Evolutionary conservation across 23 tunicate genomes (phyloP).

Genomic region (Trididemnum clinides): DNA sequence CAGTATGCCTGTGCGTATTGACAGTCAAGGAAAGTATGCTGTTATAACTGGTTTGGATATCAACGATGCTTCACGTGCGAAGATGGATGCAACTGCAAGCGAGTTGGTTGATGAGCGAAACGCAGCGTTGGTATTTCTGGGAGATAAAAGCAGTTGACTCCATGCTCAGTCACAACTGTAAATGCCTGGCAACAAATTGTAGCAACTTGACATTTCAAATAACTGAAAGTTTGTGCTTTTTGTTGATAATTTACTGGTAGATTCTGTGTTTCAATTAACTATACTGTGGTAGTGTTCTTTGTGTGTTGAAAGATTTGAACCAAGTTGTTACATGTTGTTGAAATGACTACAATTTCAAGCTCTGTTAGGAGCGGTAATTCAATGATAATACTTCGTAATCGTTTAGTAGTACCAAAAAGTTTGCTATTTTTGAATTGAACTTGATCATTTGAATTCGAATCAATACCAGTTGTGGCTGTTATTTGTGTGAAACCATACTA

Average conservation of each 20-base stretch:
- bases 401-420: too few relatives aligned
- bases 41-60: conserved; percentile 67
- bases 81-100: conserved; percentile 87
- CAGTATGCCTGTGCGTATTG: conserved; percentile 77
- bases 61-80: conserved; percentile 67
- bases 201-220: conserved; percentile 19
- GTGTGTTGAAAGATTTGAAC: not conserved
- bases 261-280: too few relatives aligned
- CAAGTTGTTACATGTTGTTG: too few relatives aligned
- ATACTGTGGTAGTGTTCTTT: not conserved
- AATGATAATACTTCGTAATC: too few relatives aligned
- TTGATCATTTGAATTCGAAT: too few relatives aligned
- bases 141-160: conserved; percentile 61
- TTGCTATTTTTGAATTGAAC: too few relatives aligned
- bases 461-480: too few relatives aligned
- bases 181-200: conserved; percentile 29
- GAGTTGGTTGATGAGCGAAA: conserved; percentile 78
- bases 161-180: conserved; percentile 77
- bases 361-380: too few relatives aligned
- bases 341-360: too few relatives aligned
- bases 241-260: not conserved
- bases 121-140: conserved; percentile 42
- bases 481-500: too few relatives aligned
- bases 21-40: conserved; percentile 42
- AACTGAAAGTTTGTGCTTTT: too few relatives aligned